Evolutionary conservation across 1,140 invertebrate genomes (phyloP), one percentile per base, ranked within the genome.

Genomic region (Saxidomus purpurata): DNA sequence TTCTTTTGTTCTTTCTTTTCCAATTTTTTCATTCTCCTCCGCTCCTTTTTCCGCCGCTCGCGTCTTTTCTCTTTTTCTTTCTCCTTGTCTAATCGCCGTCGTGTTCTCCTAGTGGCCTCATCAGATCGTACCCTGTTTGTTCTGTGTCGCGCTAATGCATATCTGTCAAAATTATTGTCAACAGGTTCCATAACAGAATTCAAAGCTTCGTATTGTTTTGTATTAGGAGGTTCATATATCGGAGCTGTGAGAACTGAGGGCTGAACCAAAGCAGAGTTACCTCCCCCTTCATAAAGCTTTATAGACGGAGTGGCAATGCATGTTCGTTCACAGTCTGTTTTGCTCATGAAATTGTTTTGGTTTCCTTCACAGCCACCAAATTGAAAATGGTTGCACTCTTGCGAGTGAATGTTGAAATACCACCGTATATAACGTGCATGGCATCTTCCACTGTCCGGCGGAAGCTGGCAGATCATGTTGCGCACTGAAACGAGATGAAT

Each of bases 341-440:
- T 89, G 0, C 83, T 91, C n/a, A 74, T 80, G 95, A 98, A 98
- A 92, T 97, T 97, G 96, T 98, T 98, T 67, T 94, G 95, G 94
- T 97, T 97, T 80, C 97, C 97, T 84, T 97, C 96, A 91, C 97
- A 97, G 77, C 97, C 97, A 8, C 97, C 97, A 90, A 97, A 97
- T 85, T 96, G 96, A 94, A 97, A 97, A 92, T 96, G 94, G 49
- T 96, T 93, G 91, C 97, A 97, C 80, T 96, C 95, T 69, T 96
- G 96, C 43, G 95, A 67, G 2, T 76, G 55, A 17, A 96, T 93
- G 94, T 97, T 96, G 92, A 95, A 97, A 92, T 95, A 96, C 94
- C 96, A 97, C 22, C 97, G 95, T 0, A 96, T 96, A 69, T 97
- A 96, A 3, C 96, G 92, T 0, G 97, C 97, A 28, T 96, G 94